Evolutionary conservation across 2,113 vertebrate genomes (phyloP), one percentile per base, ranked within the genome.

Genomic region (Python bivittatus): DNA sequence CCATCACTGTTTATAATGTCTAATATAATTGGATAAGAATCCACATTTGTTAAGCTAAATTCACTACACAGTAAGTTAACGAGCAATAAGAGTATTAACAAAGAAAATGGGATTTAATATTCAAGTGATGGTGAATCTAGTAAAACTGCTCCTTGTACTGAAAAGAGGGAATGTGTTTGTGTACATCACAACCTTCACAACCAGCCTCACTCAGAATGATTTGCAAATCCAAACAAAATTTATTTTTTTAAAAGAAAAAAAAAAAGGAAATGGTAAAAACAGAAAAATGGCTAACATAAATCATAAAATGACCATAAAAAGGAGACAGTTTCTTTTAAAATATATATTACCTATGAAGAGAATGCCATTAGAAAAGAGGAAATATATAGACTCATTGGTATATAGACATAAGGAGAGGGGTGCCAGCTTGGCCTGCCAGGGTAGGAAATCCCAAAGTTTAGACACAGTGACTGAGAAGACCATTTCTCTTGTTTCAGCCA

Each of bases 11-110:
- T 79, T 25, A 29, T 88, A 93, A 91, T 52, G 90, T 92, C 60
- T 93, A 79, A 85, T 72, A 57, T 6, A n/a, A 79, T 61, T 27
- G 25, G 86, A 92, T 60, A 92, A 54, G 12, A 84, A 95, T 94
- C 84, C 1, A 0, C 72, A 5, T 48, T 9, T 48, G 60, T 89
- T 68, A 92, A 48, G 27, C 53, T 0, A 0, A 91, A 54, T 42
- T 20, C 89, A 60, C n/a, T 12, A 38, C 4, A 57, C 42, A 88
- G 58, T 60, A 91, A 94, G 86, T 17, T 6, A 12, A 8, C 0
- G 90, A 0, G 38, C 20, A 60, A 13, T 29, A 44, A 48, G 10
- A 58, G 25, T 56, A 58, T 25, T 58, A 54, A 33, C 52, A 90
- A 54, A 23, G 12, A 68, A 33, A 33, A 53, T 68, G 9, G 56